phyloP scores from a whole-genome alignment of 2,113 vertebrate genomes.

The Petromus typicus region DNA sequence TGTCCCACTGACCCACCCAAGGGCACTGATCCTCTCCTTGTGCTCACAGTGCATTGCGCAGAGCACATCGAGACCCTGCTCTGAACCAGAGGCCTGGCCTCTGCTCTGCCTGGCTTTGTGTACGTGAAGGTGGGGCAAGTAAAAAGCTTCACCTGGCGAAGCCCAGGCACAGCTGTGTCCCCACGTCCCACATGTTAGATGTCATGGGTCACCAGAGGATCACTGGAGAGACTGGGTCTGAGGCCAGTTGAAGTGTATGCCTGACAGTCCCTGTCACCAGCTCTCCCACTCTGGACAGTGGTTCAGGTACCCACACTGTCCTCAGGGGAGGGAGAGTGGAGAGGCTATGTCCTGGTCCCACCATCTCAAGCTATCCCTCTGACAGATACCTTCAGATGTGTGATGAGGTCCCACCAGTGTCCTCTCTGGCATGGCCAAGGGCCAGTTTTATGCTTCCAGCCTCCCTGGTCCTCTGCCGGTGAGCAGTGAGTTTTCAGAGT shows the following conservation, averaged over 20 bases:
- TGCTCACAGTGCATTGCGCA: neutral
- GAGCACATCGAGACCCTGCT: neutral
- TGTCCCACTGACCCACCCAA: neutral
- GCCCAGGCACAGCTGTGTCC: no score
- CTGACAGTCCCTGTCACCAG: fast-evolving
- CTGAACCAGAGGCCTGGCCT: neutral
- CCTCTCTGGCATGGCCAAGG: no score
- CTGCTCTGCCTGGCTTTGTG: neutral
- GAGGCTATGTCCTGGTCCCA: no score
- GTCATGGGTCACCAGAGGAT: neutral
- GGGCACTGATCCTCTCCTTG: fast-evolving
- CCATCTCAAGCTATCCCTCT: fast-evolving
- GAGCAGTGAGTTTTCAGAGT: neutral
- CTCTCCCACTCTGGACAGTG: fast-evolving
- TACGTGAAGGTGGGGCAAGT: neutral
- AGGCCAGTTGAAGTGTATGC: neutral
- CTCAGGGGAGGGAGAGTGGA: neutral
- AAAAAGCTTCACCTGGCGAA: neutral
- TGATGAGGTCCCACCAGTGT: fast-evolving
- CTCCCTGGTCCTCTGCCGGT: fast-evolving
- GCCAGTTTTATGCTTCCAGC: neutral
- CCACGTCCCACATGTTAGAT: neutral
- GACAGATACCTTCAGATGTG: fast-evolving
- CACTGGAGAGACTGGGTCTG: neutral
- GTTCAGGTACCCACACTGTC: fast-evolving